Evolutionary conservation across 2,113 vertebrate genomes (phyloP).

Genomic region (Leptosomus discolor): DNA sequence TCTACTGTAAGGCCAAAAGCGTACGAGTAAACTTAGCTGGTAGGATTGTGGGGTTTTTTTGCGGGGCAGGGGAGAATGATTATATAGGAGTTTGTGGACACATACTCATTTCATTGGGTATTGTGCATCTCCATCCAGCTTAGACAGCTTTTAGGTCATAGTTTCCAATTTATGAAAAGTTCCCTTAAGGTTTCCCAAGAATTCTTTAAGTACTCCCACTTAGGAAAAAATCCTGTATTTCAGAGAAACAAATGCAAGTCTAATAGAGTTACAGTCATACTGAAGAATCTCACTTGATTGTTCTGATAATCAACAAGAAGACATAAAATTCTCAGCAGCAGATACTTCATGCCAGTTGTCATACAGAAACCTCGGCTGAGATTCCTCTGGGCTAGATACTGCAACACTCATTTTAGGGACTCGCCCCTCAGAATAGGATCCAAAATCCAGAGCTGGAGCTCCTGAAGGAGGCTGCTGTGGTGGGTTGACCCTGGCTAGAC

Average conservation of each 20-base stretch:
- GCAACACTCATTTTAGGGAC: not conserved
- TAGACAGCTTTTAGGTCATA: not conserved
- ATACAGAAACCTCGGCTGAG: not conserved
- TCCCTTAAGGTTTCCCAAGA: not conserved
- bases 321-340: not conserved
- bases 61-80: not conserved
- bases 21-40: not conserved
- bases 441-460: not conserved
- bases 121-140: not conserved
- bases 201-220: not conserved
- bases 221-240: not conserved
- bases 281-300: not conserved
- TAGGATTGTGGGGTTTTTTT: no score
- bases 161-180: not conserved
- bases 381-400: not conserved
- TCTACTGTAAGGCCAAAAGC: not conserved
- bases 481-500: no score
- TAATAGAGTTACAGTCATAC: not conserved
- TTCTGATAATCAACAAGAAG: not conserved
- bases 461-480: not conserved
- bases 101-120: not conserved
- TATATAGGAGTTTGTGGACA: not conserved
- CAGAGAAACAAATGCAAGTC: not conserved
- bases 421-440: not conserved
- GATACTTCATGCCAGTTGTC: not conserved